Base-by-base conservation (phyloP, 2,113 vertebrate genomes). In the Notothenia rossii region DNA sequence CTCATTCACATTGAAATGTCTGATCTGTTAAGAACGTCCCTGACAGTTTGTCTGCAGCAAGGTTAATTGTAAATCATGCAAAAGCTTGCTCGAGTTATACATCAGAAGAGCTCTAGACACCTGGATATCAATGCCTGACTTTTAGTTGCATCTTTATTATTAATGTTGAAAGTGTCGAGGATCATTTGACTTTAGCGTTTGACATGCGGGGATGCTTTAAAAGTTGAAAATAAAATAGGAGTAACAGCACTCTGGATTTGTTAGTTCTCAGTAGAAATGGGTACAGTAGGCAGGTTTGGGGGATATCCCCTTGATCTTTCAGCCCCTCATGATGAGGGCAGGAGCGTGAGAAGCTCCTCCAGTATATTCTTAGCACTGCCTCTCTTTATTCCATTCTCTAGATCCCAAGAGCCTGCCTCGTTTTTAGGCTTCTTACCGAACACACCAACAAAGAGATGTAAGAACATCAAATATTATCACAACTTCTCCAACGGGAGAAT, bases 321-420 rank as follows among this genome's bases (percentile, higher is more conserved):
- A 74, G 33, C 60, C n/a, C 53, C 62, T 75, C 65, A 55, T 66
- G 74, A 81, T 67, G 0, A 74, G 84, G 49, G 53, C 48, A 56
- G 18, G 60, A 86, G 75, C 74, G 81, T 85, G 84, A 89, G 84
- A 82, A 82, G 54, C 53, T 75, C 58, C 54, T 63, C 46, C 58
- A 11, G 49, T 61, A n/a, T 86, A 80, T 88, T 84, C 79, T 90
- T 89, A 80, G 81, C 75, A 15, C 56, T n/a, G 59, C 11, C 81
- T 80, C 72, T 70, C 66, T 13, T 48, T 67, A 76, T 55, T 54
- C 58, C 62, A 59, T 61, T 64, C 56, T 29, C 55, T 10, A 3
- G 45, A 71, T 78, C 79, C 48, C 59, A 66, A 1, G 75, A 45
- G 25, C 8, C 5, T 0, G 13, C 0, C 1, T 74, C 51, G 33